Conservation (phyloP, 2,113 vertebrate genomes). For the Alouatta palliata region DNA sequence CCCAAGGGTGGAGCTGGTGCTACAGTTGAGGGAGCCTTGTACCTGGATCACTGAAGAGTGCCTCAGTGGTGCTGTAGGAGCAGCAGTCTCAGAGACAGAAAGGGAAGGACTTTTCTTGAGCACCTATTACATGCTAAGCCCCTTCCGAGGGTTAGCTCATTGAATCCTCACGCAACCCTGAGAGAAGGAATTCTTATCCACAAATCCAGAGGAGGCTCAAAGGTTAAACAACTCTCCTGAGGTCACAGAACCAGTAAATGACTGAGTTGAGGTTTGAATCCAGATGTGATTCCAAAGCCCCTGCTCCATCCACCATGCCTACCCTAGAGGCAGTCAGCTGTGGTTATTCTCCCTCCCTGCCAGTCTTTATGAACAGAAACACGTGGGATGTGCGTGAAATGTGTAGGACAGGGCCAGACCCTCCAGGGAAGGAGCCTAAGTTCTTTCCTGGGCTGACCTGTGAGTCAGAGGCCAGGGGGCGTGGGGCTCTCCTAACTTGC, state of each 20-base stretch:
- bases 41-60: neutral
- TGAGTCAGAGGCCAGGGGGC: slow-evolving; percentile 7
- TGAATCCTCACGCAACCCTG: neutral
- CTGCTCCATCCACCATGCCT: neutral
- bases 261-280: neutral
- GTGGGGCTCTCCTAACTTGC: neutral
- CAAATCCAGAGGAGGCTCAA: neutral
- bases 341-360: neutral
- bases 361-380: neutral
- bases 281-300: neutral
- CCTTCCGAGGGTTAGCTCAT: slow-evolving; percentile 18
- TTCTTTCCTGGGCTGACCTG: neutral
- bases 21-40: neutral
- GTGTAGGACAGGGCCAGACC: neutral
- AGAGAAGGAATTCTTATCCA: neutral
- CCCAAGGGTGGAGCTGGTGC: neutral
- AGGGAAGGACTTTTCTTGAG: neutral
- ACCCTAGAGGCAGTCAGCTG: neutral
- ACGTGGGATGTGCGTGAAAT: neutral
- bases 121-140: neutral
- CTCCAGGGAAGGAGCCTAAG: neutral
- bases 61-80: neutral
- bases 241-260: neutral
- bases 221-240: neutral
- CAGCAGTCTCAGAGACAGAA: neutral